Percentiles rank a stretch among this genome's conserved stretches.
phyloP scores from a whole-genome alignment of 1,140 invertebrate species.

The Melitaea cinxia region DNA sequence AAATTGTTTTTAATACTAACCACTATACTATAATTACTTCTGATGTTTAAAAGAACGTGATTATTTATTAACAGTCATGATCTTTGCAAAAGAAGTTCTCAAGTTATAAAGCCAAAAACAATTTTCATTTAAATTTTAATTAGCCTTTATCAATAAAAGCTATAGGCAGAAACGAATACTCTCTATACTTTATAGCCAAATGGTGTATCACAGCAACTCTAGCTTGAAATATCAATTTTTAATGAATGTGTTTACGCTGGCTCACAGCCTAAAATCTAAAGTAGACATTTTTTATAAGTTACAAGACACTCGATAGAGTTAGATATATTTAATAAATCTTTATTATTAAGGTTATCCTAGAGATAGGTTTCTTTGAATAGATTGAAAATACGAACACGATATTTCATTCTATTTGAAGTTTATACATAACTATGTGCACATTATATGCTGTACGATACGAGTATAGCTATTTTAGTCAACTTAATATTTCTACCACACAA shows the following conservation, averaged over 20 bases:
- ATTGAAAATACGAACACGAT: slow-evolving; percentile 60
- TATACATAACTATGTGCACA: slow-evolving; percentile 26
- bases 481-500: slow-evolving; percentile 31
- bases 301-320: slow-evolving; percentile 53
- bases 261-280: slow-evolving; percentile 77
- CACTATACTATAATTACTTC: too few relatives aligned
- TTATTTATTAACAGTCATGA: too few relatives aligned
- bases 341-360: slow-evolving; percentile 40
- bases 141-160: slow-evolving; percentile 29
- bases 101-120: too few relatives aligned
- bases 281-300: slow-evolving; percentile 67
- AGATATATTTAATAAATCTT: slow-evolving; percentile 39
- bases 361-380: slow-evolving; percentile 45
- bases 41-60: not conserved
- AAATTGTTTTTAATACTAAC: too few relatives aligned
- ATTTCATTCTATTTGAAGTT: slow-evolving; percentile 27
- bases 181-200: slow-evolving; percentile 74
- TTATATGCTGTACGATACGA: slow-evolving; percentile 10
- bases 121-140: too few relatives aligned
- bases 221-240: slow-evolving; percentile 77
- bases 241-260: slow-evolving; percentile 71
- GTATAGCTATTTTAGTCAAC: slow-evolving; percentile 26
- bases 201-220: slow-evolving; percentile 80
- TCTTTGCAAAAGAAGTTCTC: too few relatives aligned
- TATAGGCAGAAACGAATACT: slow-evolving; percentile 41